These are phyloP conservation scores for Epinotia demarniana DNA, from an alignment of 2,888 invertebrate species.

Conservation along the genomic window DNA sequence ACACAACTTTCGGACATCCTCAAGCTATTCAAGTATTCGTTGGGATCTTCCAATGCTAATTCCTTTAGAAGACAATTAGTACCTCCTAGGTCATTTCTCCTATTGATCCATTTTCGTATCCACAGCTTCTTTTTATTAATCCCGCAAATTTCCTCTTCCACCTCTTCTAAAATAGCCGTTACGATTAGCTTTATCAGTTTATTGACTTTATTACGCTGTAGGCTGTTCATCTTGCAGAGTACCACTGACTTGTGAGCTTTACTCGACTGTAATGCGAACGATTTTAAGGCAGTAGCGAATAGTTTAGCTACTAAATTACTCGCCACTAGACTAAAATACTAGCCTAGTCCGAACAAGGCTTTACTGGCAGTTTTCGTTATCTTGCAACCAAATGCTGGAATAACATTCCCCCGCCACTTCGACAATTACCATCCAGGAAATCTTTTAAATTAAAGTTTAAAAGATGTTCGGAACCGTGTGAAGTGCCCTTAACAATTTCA, in stretches of 20 bases:
- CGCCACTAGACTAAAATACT: neutral
- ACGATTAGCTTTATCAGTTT: conserved; percentile 44
- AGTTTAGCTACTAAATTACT: conserved; percentile 9
- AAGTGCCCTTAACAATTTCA: no score
- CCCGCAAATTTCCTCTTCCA: conserved; percentile 22
- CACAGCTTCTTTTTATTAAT: conserved; percentile 18
- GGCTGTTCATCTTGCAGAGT: conserved; percentile 32
- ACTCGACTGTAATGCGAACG: conserved; percentile 10
- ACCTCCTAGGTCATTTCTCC: no score
- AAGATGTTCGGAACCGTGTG: no score
- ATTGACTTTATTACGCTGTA: conserved; percentile 42
- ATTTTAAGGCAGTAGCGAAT: conserved; percentile 10
- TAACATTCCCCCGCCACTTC: no score
- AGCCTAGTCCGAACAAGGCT: no score
- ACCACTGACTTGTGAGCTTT: conserved; percentile 12
- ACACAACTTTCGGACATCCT: neutral
- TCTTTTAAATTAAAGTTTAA: no score
- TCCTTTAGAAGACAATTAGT: neutral
- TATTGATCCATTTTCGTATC: neutral
- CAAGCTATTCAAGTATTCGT: neutral
- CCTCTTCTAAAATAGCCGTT: conserved; percentile 46
- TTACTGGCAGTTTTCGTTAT: no score
- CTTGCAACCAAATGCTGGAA: no score
- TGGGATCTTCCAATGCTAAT: neutral
- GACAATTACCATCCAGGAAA: no score